Evolutionary conservation across 1,140 invertebrate genomes (phyloP).

Genomic region (Contarinia nasturtii): DNA sequence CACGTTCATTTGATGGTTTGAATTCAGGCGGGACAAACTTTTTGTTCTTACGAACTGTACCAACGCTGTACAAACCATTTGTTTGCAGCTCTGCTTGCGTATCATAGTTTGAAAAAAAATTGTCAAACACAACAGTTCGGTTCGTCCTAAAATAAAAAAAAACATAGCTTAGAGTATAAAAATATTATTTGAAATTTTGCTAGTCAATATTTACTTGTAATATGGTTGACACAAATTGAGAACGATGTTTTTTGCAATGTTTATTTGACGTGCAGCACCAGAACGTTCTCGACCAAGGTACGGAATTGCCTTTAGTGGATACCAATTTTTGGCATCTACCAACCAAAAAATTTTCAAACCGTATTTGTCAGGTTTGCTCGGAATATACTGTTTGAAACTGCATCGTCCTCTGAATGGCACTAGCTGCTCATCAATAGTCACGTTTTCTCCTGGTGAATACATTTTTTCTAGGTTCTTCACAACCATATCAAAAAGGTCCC

Average conservation of each 20-base stretch:
- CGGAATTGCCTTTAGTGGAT: too few species aligned
- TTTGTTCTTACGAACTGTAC: neutral
- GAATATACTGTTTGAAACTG: conserved; percentile 22
- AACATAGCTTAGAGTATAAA: too few species aligned
- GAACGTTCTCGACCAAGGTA: too few species aligned
- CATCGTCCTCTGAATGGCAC: conserved; percentile 18
- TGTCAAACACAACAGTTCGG: neutral
- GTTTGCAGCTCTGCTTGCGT: neutral
- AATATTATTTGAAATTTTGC: too few species aligned
- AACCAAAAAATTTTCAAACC: conserved; percentile 24
- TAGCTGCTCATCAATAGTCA: conserved; percentile 16
- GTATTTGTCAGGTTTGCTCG: conserved; percentile 26
- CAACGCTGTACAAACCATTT: neutral
- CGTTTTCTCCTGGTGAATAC: conserved; percentile 10
- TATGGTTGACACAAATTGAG: conserved; percentile 10
- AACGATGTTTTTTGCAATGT: too few species aligned
- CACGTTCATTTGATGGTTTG: too few species aligned
- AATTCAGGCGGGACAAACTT: neutral
- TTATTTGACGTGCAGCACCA: too few species aligned
- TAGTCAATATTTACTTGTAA: neutral
- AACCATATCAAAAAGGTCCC: conserved; percentile 7
- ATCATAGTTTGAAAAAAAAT: neutral
- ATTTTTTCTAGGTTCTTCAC: conserved; percentile 9
- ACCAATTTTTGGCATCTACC: too few species aligned
- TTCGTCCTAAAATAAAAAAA: too few species aligned